Conservation (phyloP, 2,888 invertebrate species). For the Tinea semifulvella region DNA sequence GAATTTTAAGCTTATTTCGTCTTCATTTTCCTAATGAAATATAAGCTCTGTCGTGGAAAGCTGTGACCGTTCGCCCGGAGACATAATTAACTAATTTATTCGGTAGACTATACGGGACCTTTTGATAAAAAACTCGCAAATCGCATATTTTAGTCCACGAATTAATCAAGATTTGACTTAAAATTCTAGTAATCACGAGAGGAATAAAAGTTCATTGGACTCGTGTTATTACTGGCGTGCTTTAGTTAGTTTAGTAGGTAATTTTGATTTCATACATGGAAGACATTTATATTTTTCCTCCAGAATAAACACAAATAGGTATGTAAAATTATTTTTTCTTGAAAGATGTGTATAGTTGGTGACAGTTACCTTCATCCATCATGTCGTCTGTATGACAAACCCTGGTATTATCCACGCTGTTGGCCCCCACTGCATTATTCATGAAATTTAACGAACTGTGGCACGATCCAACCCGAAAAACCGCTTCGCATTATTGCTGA, state of each 20-base stretch:
- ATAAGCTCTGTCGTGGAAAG: conserved; percentile 5
- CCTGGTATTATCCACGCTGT: conserved; percentile 9
- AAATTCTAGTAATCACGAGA: no score
- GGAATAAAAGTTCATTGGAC: no score
- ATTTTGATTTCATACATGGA: no score
- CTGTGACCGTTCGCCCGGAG: conserved; percentile 3
- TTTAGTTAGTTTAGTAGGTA: no score
- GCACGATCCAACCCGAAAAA: neutral
- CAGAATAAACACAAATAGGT: no score
- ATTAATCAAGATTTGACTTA: no score
- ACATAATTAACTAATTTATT: conserved; percentile 1
- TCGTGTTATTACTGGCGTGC: no score
- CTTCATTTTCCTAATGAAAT: neutral
- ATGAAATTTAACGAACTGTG: conserved; percentile 12
- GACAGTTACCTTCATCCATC: conserved; percentile 5
- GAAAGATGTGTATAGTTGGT: neutral
- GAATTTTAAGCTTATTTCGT: conserved; percentile 5
- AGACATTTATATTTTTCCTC: no score
- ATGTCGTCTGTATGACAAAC: conserved; percentile 3
- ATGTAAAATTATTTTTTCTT: no score
- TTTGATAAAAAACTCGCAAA: no score
- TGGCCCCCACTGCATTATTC: conserved; percentile 12
- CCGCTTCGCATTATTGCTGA: conserved; percentile 2
- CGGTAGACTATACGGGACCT: no score
- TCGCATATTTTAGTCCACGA: no score